phyloP scores from a whole-genome alignment of 2,888 invertebrate species.

The Microplitis deprimator region DNA sequence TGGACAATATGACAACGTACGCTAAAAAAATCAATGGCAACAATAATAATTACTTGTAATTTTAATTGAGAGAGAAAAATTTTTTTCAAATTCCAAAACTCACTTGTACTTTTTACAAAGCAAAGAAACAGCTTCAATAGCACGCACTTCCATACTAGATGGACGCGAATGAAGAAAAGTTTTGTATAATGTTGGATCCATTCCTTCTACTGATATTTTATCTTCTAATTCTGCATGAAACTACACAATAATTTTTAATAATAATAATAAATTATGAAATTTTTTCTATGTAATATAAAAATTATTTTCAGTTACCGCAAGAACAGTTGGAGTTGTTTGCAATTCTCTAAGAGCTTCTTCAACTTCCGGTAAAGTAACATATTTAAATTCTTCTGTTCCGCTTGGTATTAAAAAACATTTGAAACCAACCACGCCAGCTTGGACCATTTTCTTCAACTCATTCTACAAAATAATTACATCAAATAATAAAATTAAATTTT shows the following conservation, averaged over 20 bases:
- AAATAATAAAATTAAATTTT: background rate
- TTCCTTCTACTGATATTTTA: constrained; percentile 50
- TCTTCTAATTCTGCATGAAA: constrained; percentile 82
- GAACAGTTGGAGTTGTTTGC: constrained; percentile 75
- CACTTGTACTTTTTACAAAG: constrained; percentile 76
- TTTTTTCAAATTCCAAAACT: constrained; percentile 37
- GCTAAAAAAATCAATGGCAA: constrained; percentile 62
- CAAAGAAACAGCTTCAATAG: constrained; percentile 76
- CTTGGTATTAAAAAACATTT: constrained; percentile 82
- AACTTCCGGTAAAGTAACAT: constrained; percentile 75
- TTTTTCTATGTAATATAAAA: constrained; percentile 20
- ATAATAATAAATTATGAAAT: background rate
- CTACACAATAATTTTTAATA: constrained; percentile 69
- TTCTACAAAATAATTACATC: constrained; percentile 66
- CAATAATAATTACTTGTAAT: background rate
- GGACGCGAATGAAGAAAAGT: constrained; percentile 79
- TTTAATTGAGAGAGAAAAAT: background rate
- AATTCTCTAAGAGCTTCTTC: constrained; percentile 75
- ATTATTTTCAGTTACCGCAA: constrained; percentile 76
- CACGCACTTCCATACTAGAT: constrained; percentile 78
- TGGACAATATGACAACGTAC: constrained; percentile 81
- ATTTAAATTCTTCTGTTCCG: constrained; percentile 80
- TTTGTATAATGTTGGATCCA: constrained; percentile 75
- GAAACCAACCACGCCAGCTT: constrained; percentile 81
- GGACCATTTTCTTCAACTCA: constrained; percentile 75